These are phyloP conservation scores for Tursiops truncatus DNA, from an alignment of 2,113 vertebrate species.

Conservation along the genomic window DNA sequence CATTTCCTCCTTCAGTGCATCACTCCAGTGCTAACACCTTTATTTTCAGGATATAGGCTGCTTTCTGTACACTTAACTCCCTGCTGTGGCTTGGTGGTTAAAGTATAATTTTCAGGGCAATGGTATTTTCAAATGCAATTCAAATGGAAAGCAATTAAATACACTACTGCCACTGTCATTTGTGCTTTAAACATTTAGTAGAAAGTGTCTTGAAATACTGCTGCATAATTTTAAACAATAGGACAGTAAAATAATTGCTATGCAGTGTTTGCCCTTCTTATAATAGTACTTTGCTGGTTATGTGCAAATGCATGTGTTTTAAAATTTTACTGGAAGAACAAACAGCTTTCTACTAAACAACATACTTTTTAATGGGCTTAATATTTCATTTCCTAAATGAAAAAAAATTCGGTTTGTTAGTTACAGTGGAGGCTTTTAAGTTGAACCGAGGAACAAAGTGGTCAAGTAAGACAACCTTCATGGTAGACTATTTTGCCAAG, in stretches of 20 bases:
- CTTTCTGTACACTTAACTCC: neutral
- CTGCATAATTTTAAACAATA: neutral
- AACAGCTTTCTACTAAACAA: neutral
- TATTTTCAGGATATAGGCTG: neutral
- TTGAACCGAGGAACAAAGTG: neutral
- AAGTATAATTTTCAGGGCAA: neutral
- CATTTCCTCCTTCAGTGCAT: neutral
- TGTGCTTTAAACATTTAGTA: slow-evolving; percentile 32
- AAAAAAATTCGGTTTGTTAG: neutral
- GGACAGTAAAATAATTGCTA: neutral
- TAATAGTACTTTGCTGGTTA: neutral
- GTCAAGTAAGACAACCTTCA: neutral
- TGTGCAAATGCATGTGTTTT: neutral
- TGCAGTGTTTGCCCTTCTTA: neutral
- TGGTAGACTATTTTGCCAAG: neutral
- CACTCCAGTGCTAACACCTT: neutral
- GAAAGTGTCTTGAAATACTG: neutral
- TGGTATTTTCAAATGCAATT: neutral
- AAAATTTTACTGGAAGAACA: neutral
- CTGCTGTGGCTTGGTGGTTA: neutral
- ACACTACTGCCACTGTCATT: neutral
- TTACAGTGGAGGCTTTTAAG: neutral
- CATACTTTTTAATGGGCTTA: neutral
- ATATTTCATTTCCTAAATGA: neutral
- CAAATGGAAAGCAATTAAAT: neutral